A percentile compares a stretch with the other conserved stretches of the same genome.
phyloP scores from a whole-genome alignment of 2,797 vertebrate genomes.

The Manis javanica region DNA sequence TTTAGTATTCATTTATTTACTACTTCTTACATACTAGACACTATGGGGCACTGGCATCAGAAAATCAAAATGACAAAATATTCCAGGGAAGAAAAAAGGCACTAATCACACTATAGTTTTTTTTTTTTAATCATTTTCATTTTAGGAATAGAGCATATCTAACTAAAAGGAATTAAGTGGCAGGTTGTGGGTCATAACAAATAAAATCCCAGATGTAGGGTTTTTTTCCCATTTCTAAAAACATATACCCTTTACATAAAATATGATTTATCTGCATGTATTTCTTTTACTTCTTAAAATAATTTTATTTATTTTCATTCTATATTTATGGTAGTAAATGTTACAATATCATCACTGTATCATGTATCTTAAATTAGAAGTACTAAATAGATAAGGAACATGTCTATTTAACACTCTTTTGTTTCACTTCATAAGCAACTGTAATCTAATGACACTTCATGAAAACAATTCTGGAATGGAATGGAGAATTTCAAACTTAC shows the following conservation, averaged over 20 bases:
- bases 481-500: neutral
- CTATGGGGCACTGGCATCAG: neutral
- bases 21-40: neutral
- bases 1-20: neutral
- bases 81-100: neutral
- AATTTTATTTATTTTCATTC: conserved; percentile 3
- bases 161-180: neutral
- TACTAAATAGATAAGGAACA: neutral
- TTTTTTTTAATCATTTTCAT: neutral
- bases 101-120: neutral
- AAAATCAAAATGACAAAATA: conserved; percentile 28
- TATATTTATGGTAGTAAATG: neutral
- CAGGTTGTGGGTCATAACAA: neutral
- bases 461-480: neutral
- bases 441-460: neutral
- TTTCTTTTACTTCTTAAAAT: conserved; percentile 7
- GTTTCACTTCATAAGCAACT: neutral
- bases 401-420: neutral
- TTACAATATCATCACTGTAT: neutral
- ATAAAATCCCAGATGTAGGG: neutral
- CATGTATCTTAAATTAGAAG: neutral
- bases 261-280: neutral
- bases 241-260: neutral
- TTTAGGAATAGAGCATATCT: neutral
- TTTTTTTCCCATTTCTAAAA: conserved; percentile 35